Evolutionary conservation across 2,113 vertebrate genomes (phyloP), one percentile per base, ranked within the genome.

Genomic region (Cyphomyrus discorhynchus): DNA sequence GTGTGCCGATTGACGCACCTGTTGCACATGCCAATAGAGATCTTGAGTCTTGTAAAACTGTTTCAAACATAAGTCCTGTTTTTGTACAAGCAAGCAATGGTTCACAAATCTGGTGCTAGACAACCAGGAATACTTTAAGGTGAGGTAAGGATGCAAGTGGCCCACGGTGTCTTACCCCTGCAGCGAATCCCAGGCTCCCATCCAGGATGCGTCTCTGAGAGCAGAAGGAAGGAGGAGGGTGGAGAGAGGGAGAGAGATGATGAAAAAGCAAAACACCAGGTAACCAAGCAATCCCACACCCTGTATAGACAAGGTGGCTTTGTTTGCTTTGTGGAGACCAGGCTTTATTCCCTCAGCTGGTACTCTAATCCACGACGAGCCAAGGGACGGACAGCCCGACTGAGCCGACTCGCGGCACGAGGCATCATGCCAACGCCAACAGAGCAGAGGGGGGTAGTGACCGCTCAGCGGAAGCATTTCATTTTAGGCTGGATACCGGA

Each of bases 171-270:
- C 95, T 98, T 90, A 99, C 98, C 97, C 98, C 98, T 0, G 98
- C 98, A 0, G 98, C 98, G 39, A 99, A 99, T 89, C 98, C 98
- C 82, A 99, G 95, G 93, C 98, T 99, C 89, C 98, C 98, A 94
- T 99, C 98, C 53, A 99, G 94, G 91, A 99, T 96, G 90, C 94
- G 95, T 92, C 97, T 98, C 98, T 99, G 94, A 56, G 95, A 93
- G 90, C 45, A 92, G 35, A 11, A 92, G 91, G 4, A 86, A 17
- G 31, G 58, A 58, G 85, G 9, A 89, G 70, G 31, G 31, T 27
- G 53, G 10, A 90, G 17, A 87, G 56, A 86, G 8, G 17, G 42
- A 47, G 6, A 46, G 45, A 74, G 27, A 39, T 35, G 31, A 86
- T 58, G 21, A 47, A 92, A 90, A 53, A 70, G n/a, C 31, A 42